Percentiles rank a stretch among this genome's conserved stretches.
Evolutionary conservation across 2,113 vertebrate species (phyloP).

Genomic region (Etheostoma cragini): DNA sequence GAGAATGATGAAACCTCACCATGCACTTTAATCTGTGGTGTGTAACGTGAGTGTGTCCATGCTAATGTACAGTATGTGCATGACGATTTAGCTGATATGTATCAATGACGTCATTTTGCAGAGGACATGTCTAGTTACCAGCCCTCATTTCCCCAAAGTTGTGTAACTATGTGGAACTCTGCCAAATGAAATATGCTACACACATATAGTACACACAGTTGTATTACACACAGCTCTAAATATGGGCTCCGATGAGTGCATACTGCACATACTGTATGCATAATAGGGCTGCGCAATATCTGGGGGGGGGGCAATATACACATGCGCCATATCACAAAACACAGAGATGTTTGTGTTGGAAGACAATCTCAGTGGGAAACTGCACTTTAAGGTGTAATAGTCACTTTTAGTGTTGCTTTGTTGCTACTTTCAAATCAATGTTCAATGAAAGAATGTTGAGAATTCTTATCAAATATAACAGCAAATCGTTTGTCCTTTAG

Average conservation of each 20-base stretch:
- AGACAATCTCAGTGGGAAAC: no score
- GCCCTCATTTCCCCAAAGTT: conserved; percentile 45
- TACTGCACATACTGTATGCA: not conserved
- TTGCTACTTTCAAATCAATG: no score
- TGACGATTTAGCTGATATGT: conserved; percentile 5
- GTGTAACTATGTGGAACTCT: conserved; percentile 12
- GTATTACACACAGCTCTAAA: conserved; percentile 11
- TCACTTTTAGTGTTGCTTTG: no score
- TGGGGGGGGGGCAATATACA: no score
- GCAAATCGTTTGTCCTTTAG: no score
- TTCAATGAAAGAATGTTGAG: no score
- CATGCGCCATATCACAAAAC: no score
- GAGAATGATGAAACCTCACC: not conserved
- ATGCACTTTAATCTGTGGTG: not conserved
- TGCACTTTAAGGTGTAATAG: no score
- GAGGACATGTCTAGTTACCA: conserved; percentile 31
- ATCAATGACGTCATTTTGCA: conserved; percentile 46
- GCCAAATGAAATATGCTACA: conserved; percentile 54
- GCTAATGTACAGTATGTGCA: not conserved
- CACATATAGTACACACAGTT: conserved; percentile 8
- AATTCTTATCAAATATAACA: no score
- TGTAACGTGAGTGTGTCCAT: not conserved
- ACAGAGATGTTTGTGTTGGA: no score
- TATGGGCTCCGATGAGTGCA: not conserved
- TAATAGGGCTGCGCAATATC: no score